Percentiles rank a stretch among this genome's conserved stretches.
Evolutionary conservation across 2,888 invertebrate species (phyloP).

Genomic region (Syrphus vitripennis): DNA sequence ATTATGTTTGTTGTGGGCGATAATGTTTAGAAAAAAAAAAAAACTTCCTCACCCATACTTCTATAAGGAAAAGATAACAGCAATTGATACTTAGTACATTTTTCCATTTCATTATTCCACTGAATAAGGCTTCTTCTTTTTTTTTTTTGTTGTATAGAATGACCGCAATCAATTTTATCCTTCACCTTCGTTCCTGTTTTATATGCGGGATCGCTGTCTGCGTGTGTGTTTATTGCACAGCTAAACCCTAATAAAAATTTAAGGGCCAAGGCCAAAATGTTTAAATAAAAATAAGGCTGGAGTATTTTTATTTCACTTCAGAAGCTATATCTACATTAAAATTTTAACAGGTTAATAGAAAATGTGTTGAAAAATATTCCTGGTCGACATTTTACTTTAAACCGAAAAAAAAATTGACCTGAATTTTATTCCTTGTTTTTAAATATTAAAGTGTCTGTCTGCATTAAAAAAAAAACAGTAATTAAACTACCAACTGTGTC

Average conservation of each 20-base stretch:
- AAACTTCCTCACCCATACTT: background rate
- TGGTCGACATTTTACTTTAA: background rate
- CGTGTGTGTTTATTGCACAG: background rate
- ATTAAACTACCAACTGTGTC: background rate
- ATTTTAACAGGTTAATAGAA: background rate
- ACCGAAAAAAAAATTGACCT: background rate
- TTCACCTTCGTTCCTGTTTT: conserved; percentile 1
- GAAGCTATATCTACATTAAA: background rate
- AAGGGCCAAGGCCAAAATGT: background rate
- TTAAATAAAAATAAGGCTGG: background rate
- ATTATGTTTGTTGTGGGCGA: conserved; percentile 11
- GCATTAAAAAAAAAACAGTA: no score
- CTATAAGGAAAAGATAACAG: background rate
- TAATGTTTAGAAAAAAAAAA: conserved; percentile 20
- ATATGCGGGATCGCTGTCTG: background rate
- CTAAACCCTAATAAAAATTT: background rate
- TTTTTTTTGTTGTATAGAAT: background rate
- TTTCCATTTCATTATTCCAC: conserved; percentile 36
- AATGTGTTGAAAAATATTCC: background rate
- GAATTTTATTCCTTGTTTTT: background rate
- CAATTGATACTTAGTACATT: conserved; percentile 28
- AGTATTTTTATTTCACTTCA: background rate
- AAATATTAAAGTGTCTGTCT: background rate
- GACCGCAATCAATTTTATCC: conserved; percentile 28
- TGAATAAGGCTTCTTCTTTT: background rate